phyloP scores from a whole-genome alignment of 2,113 vertebrate genomes.

The Podiceps cristatus region DNA sequence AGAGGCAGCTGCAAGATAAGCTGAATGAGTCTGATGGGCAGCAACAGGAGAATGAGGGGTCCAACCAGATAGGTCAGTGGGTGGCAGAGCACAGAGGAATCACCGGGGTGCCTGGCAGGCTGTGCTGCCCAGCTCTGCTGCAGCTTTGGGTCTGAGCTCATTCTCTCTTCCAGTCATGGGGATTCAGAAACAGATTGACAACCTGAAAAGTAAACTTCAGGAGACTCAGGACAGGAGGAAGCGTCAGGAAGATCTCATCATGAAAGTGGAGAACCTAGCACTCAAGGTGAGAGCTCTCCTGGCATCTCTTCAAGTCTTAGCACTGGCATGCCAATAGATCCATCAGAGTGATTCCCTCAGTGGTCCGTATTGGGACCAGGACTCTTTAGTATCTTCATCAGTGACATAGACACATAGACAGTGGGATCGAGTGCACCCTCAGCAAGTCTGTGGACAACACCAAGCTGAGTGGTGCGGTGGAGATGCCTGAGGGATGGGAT shows the following conservation, averaged over 20 bases:
- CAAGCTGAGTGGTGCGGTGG: no score
- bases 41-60: slow-evolving; percentile 81
- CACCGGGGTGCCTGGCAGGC: neutral
- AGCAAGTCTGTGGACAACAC: no score
- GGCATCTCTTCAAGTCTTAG: neutral
- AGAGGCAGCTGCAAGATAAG: slow-evolving; percentile 85
- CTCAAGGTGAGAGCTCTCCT: slow-evolving; percentile 84
- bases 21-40: slow-evolving; percentile 81
- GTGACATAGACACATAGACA: no score
- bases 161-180: slow-evolving; percentile 83
- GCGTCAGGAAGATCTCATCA: slow-evolving; percentile 96
- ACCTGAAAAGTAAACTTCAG: slow-evolving; percentile 90
- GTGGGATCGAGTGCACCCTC: no score
- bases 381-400: no score
- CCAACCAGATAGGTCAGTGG: slow-evolving; percentile 84
- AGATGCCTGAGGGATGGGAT: no score
- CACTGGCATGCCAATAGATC: neutral
- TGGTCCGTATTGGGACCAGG: no score
- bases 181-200: slow-evolving; percentile 94
- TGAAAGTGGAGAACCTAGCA: slow-evolving; percentile 98
- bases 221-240: slow-evolving; percentile 94
- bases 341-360: no score
- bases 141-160: neutral
- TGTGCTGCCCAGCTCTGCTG: neutral
- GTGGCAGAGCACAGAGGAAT: neutral